phyloP scores from a whole-genome alignment of 2,113 vertebrate species.

The Suncus etruscus region DNA sequence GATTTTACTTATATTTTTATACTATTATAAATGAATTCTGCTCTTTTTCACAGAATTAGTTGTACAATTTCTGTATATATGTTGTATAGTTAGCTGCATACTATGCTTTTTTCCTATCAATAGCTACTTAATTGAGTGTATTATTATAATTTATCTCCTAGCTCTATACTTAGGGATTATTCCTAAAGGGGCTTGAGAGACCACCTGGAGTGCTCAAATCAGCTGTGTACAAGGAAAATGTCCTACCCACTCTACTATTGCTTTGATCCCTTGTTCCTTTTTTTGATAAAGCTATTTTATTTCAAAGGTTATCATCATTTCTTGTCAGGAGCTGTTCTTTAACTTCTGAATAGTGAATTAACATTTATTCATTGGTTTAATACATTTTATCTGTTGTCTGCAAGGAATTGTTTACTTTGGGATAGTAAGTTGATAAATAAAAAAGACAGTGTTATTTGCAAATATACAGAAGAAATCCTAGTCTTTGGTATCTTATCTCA shows the following conservation, averaged over 20 bases:
- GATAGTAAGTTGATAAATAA: slow-evolving; percentile 54
- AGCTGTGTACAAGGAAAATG: too few relatives aligned
- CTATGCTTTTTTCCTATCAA: neutral
- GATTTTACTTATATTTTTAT: neutral
- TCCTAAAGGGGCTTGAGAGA: too few relatives aligned
- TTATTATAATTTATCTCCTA: too few relatives aligned
- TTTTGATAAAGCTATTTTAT: slow-evolving; percentile 35
- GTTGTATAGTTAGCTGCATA: neutral
- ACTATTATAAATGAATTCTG: neutral
- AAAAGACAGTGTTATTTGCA: slow-evolving; percentile 50
- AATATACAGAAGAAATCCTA: slow-evolving; percentile 50
- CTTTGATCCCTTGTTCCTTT: neutral
- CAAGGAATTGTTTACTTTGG: slow-evolving; percentile 34
- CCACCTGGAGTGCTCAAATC: too few relatives aligned
- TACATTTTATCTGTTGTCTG: slow-evolving; percentile 59
- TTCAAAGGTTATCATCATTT: slow-evolving; percentile 28
- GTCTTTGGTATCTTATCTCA: slow-evolving; percentile 49
- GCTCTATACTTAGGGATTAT: too few relatives aligned
- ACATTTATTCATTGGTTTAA: slow-evolving; percentile 56
- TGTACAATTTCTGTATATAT: neutral
- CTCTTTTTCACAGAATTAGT: neutral
- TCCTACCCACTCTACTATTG: neutral
- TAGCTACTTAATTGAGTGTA: slow-evolving; percentile 11
- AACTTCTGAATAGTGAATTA: slow-evolving; percentile 21
- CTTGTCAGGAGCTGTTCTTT: neutral